Conservation (phyloP, 2,113 vertebrate genomes). For the Sardina pilchardus region DNA sequence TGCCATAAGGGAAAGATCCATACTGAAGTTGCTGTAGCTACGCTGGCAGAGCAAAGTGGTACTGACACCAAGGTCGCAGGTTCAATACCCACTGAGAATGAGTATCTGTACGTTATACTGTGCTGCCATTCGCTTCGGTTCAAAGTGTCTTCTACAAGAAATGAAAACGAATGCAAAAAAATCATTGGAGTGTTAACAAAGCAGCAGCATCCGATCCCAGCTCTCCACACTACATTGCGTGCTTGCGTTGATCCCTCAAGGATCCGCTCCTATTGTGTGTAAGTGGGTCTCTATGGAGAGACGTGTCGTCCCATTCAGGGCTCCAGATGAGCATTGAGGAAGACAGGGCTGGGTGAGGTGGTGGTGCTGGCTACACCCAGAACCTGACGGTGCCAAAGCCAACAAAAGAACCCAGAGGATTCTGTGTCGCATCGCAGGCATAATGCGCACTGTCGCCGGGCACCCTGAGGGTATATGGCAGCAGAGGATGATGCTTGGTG, state of each 20-base stretch:
- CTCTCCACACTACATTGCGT: background rate
- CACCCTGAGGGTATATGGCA: background rate
- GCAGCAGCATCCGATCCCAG: background rate
- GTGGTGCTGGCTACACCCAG: background rate
- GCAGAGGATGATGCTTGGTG: background rate
- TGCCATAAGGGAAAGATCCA: too few relatives aligned
- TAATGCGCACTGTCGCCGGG: background rate
- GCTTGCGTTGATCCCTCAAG: background rate
- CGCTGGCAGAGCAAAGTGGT: background rate
- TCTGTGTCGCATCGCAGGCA: background rate
- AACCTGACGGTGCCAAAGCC: background rate
- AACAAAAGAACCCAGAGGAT: background rate
- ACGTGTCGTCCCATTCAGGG: background rate
- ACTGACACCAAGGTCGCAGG: background rate
- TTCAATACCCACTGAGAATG: background rate
- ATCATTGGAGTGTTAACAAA: background rate
- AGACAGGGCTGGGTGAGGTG: background rate
- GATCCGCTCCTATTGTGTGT: background rate
- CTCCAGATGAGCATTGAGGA: background rate
- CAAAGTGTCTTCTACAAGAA: background rate
- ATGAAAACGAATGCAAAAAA: background rate
- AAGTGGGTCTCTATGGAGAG: background rate
- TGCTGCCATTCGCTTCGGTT: background rate
- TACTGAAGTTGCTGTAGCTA: background rate
- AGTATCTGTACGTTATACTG: background rate